phyloP scores from a whole-genome alignment of 2,888 invertebrate genomes.

The Cotesia congregata region DNA sequence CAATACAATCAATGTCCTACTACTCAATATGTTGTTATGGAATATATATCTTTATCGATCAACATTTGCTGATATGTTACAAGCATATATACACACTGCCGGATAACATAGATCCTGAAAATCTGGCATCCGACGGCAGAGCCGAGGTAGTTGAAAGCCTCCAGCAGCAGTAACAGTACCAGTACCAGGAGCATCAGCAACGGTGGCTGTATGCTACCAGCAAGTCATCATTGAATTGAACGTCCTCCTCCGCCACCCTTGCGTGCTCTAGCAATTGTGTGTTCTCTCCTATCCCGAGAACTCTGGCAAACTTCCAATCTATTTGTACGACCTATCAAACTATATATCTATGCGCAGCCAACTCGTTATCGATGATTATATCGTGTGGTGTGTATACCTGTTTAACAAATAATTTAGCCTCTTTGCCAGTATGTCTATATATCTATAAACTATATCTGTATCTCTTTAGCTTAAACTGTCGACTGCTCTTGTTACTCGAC shows the following conservation, averaged over 20 bases:
- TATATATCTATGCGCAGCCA: conserved; percentile 16
- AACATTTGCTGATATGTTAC: conserved; percentile 36
- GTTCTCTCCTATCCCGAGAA: conserved; percentile 18
- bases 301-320: conserved; percentile 41
- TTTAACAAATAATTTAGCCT: conserved; percentile 35
- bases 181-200: too few relatives aligned
- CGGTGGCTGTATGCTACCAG: neutral
- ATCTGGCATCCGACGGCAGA: conserved; percentile 31
- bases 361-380: conserved; percentile 37
- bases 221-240: conserved; percentile 26
- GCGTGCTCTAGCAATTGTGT: neutral
- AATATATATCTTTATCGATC: conserved; percentile 19
- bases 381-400: conserved; percentile 27
- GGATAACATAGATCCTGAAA: conserved; percentile 33
- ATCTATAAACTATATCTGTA: neutral
- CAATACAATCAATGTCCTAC: conserved; percentile 32
- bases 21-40: conserved; percentile 25
- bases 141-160: neutral
- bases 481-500: neutral
- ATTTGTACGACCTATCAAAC: conserved; percentile 38
- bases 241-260: conserved; percentile 11
- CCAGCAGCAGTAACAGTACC: neutral
- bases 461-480: conserved; percentile 2
- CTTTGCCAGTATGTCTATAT: neutral
- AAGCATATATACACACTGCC: conserved; percentile 24